Evolutionary conservation across 2,888 invertebrate species (phyloP).

Genomic region (Netelia virgata): DNA sequence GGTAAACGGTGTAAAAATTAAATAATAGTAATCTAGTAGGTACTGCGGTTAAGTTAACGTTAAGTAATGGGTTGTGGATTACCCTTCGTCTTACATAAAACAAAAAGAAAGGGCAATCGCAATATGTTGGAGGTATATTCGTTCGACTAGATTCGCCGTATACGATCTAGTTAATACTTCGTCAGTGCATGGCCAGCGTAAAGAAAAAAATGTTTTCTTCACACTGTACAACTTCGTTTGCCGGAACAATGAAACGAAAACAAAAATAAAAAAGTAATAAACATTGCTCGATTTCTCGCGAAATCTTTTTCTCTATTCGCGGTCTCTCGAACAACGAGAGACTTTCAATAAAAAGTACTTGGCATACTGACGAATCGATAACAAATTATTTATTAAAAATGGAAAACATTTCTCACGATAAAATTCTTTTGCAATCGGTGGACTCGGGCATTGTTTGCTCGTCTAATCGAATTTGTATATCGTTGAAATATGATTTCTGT

Average conservation of each 20-base stretch:
- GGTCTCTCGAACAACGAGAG: constrained; percentile 6
- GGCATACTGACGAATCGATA: constrained; percentile 37
- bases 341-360: constrained; percentile 50
- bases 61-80: constrained; percentile 70
- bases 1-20: constrained; percentile 81
- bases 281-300: constrained; percentile 24
- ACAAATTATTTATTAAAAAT: neutral
- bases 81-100: constrained; percentile 58
- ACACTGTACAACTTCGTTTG: constrained; percentile 41
- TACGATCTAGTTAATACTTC: constrained; percentile 80
- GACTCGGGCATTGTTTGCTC: constrained; percentile 31
- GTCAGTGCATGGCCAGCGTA: constrained; percentile 75
- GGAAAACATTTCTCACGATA: constrained; percentile 8
- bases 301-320: constrained; percentile 2
- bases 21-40: constrained; percentile 80
- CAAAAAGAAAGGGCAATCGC: constrained; percentile 66
- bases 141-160: constrained; percentile 84
- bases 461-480: constrained; percentile 2
- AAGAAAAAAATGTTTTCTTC: constrained; percentile 44
- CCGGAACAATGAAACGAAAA: constrained; percentile 43
- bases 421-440: constrained; percentile 41
- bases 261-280: constrained; percentile 14
- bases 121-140: constrained; percentile 81
- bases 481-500: no score
- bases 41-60: constrained; percentile 79